Evolutionary conservation across 1,140 invertebrate genomes (phyloP), one percentile per base, ranked within the genome.

Genomic region (Drosophila triauraria): DNA sequence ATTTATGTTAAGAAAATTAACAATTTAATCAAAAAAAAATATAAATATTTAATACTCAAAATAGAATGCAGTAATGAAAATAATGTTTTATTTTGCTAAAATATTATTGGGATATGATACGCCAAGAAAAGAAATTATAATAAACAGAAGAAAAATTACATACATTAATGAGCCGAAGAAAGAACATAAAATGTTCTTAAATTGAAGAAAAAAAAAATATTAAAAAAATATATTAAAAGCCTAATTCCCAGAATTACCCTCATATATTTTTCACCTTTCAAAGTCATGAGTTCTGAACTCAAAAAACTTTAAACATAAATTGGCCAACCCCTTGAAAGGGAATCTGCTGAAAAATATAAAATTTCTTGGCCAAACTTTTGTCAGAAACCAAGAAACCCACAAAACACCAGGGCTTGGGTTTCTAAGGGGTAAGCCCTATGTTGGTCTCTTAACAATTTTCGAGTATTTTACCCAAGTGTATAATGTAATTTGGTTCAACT

Each of bases 361-460:
- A 74, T 72, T 60, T 71, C 40, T 60, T 74, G 46, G 35, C 17
- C 8, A 60, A 72, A 74, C n/a, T 74, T 72, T 60, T 51, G 42
- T 38, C 5, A 43, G 38, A 59, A 60, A 51, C 67, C 38, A n/a
- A 70, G 35, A 72, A 27, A 4, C 4, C 30, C 61, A 70, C 44
- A 20, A 17, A n/a, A 12, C 32, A 9, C 32, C 10, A 27, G 32
- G 27, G 35, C 27, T 35, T 23, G 30, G 40, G 15, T 23, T 27
- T 51, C 50, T 13, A 17, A 15, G 35, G 51, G 12, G 10, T 35
- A 48, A 43, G 44, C 17, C 60, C 32, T 10, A 35, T 44, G 71
- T 57, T 58, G 74, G 76, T 70, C 75, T 59, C 65, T 51, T 64
- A 78, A 57, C 75, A 78, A 78, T 78, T 71, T 78, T 78, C 59